A percentile compares a stretch with the other conserved stretches of the same genome.
These are phyloP conservation scores for Mylabris sibirica DNA, from an alignment of 2,888 invertebrate genomes.

Conservation along the genomic window DNA sequence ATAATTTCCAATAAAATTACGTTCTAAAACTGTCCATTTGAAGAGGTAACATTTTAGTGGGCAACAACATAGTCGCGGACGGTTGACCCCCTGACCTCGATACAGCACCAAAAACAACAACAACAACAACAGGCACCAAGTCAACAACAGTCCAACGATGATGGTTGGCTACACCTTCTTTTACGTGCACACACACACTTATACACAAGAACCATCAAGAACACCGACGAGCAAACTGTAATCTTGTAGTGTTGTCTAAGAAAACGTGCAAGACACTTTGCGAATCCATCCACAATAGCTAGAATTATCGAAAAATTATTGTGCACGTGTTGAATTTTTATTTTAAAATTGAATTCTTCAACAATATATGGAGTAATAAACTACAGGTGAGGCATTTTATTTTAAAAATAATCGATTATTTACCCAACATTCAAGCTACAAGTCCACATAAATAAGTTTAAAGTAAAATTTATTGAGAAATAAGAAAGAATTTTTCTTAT, in stretches of 20 bases:
- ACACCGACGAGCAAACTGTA: slow-evolving; percentile 22
- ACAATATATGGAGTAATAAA: background rate
- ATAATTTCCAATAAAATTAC: background rate
- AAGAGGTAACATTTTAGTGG: slow-evolving; percentile 40
- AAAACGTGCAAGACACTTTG: slow-evolving; percentile 33
- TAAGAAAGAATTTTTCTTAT: background rate
- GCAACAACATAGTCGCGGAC: slow-evolving; percentile 57
- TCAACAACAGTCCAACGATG: slow-evolving; percentile 40
- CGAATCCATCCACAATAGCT: slow-evolving; percentile 21
- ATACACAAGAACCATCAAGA: slow-evolving; percentile 17
- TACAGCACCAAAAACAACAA: slow-evolving; percentile 37
- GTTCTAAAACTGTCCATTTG: slow-evolving; percentile 2
- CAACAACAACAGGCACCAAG: slow-evolving; percentile 34
- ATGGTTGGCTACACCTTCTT: slow-evolving; percentile 34
- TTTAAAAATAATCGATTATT: background rate
- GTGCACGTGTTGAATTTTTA: slow-evolving; percentile 8
- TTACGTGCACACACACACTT: slow-evolving; percentile 30
- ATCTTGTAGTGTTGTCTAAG: slow-evolving; percentile 31
- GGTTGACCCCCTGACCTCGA: slow-evolving; percentile 60
- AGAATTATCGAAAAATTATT: background rate
- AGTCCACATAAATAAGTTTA: background rate
- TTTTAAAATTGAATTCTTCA: background rate
- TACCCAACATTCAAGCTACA: background rate
- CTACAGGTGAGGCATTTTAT: background rate
- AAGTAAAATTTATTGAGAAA: background rate